These are phyloP conservation scores for Yponomeuta evonymella DNA, from an alignment of 2,888 invertebrate genomes.

Conservation along the genomic window DNA sequence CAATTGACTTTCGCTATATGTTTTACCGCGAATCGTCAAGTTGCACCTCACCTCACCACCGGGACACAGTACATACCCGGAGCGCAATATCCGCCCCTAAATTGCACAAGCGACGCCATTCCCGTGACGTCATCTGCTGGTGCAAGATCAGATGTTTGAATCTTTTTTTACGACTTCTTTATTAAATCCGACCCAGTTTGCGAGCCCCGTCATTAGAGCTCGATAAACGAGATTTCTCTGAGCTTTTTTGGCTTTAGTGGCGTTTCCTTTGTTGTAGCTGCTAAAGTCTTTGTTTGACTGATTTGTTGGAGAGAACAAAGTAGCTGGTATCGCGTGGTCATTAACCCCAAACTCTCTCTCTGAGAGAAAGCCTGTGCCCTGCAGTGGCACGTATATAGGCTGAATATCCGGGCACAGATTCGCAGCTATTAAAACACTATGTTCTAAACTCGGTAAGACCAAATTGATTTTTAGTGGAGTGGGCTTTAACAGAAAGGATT, in stretches of 20 bases:
- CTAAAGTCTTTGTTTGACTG: not conserved
- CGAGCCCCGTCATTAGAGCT: not conserved
- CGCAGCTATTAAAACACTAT: too few species aligned
- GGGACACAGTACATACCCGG: not conserved
- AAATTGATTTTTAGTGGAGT: too few species aligned
- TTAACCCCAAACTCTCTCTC: too few species aligned
- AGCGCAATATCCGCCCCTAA: not conserved
- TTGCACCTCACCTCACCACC: not conserved
- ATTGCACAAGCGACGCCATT: conserved; percentile 1
- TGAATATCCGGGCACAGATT: too few species aligned
- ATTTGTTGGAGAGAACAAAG: not conserved
- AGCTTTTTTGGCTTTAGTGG: not conserved
- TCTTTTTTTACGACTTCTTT: not conserved
- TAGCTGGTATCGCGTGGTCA: not conserved
- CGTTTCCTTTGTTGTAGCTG: not conserved
- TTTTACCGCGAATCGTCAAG: not conserved
- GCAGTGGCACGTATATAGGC: too few species aligned
- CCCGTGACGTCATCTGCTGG: not conserved
- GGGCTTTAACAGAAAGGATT: too few species aligned
- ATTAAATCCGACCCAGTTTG: not conserved
- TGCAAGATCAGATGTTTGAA: not conserved
- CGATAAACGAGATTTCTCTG: not conserved
- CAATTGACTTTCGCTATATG: not conserved
- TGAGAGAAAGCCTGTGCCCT: too few species aligned
- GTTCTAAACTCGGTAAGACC: too few species aligned